Percentiles rank a stretch among this genome's conserved stretches.
These are phyloP conservation scores for Delia radicum DNA, from an alignment of 1,140 invertebrate genomes.

Conservation along the genomic window DNA sequence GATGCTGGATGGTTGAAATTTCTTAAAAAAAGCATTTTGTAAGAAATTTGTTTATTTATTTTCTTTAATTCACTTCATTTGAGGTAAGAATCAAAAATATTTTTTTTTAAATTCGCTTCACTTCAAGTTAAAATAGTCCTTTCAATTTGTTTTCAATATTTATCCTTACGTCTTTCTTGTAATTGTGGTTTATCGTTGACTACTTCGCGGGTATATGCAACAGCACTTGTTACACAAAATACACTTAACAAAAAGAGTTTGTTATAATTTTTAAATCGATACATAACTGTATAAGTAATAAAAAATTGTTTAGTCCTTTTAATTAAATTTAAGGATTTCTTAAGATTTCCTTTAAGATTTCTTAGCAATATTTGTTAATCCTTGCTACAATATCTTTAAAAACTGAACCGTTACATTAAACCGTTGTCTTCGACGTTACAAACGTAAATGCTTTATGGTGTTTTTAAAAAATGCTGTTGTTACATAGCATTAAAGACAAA, in stretches of 20 bases:
- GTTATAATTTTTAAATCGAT: not conserved
- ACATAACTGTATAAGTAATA: not conserved
- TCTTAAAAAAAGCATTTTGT: too few species aligned
- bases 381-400: too few species aligned
- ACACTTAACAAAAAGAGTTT: not conserved
- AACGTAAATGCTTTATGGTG: not conserved
- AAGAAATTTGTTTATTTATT: too few species aligned
- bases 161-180: slow-evolving; percentile 47
- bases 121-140: not conserved
- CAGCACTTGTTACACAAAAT: not conserved
- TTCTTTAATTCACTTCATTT: too few species aligned
- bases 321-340: not conserved
- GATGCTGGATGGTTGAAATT: too few species aligned
- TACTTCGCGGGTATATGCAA: slow-evolving; percentile 49
- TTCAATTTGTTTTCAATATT: not conserved
- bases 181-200: slow-evolving; percentile 49
- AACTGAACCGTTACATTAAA: not conserved
- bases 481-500: not conserved
- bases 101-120: too few species aligned
- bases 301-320: not conserved
- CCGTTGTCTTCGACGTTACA: not conserved
- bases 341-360: too few species aligned
- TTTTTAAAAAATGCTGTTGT: not conserved
- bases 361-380: too few species aligned
- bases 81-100: too few species aligned